phyloP scores from a whole-genome alignment of 2,888 invertebrate species.

The Petrophora chlorosata region DNA sequence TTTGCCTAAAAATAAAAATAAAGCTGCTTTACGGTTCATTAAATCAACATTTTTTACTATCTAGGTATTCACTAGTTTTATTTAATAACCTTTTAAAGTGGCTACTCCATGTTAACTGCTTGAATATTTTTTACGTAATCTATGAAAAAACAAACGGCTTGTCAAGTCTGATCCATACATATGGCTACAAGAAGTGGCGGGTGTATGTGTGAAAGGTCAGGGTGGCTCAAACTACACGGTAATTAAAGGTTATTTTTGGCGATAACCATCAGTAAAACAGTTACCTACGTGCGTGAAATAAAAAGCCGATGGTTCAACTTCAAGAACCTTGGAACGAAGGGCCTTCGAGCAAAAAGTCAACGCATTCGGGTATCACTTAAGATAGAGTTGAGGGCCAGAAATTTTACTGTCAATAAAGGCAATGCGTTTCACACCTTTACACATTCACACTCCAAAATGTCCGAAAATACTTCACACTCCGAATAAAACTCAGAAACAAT shows the following conservation, averaged over 20 bases:
- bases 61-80: slow-evolving; percentile 1
- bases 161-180: slow-evolving; percentile 56
- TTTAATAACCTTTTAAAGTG: slow-evolving; percentile 8
- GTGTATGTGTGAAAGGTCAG: slow-evolving; percentile 77
- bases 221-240: slow-evolving; percentile 78
- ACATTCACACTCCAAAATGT: neutral
- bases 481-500: neutral
- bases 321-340: slow-evolving; percentile 64
- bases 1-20: slow-evolving; percentile 7
- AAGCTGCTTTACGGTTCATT: slow-evolving; percentile 18
- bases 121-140: slow-evolving; percentile 3
- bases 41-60: slow-evolving; percentile 10
- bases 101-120: slow-evolving; percentile 8
- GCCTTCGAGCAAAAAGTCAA: slow-evolving; percentile 71
- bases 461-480: no score
- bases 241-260: slow-evolving; percentile 84
- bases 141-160: slow-evolving; percentile 24
- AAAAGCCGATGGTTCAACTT: slow-evolving; percentile 71
- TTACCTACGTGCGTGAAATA: slow-evolving; percentile 76
- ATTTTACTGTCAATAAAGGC: slow-evolving; percentile 12
- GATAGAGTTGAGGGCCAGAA: slow-evolving; percentile 41
- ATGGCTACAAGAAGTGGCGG: slow-evolving; percentile 54
- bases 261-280: slow-evolving; percentile 82
- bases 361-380: slow-evolving; percentile 51
- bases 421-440: neutral